Percentiles rank a stretch among this genome's conserved stretches.
Conservation (phyloP, 2,797 vertebrate genomes). For the Sardinella longiceps region DNA sequence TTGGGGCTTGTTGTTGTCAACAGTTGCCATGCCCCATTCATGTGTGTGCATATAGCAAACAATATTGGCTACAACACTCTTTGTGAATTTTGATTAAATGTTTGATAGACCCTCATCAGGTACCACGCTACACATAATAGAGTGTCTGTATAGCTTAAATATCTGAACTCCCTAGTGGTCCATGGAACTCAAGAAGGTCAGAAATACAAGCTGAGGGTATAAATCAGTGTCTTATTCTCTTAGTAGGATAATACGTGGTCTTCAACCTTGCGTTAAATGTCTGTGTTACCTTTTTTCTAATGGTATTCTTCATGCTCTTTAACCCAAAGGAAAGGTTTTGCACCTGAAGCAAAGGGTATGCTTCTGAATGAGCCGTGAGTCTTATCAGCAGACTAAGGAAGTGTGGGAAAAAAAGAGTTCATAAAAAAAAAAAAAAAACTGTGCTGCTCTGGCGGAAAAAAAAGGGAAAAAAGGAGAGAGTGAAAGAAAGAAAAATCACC, state of each 20-base stretch:
- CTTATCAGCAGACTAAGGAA: constrained; percentile 40
- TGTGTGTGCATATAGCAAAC: neutral
- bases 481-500: constrained; percentile 40
- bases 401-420: neutral
- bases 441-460: neutral
- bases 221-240: neutral
- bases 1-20: neutral
- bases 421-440: neutral
- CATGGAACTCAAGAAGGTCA: neutral
- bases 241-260: neutral
- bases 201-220: neutral
- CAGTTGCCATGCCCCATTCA: neutral
- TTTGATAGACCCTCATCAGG: neutral
- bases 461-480: constrained; percentile 27
- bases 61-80: neutral
- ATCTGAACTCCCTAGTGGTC: neutral
- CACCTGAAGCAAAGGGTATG: constrained; percentile 17
- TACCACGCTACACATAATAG: neutral
- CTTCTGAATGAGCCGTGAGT: constrained; percentile 10
- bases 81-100: neutral
- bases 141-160: neutral
- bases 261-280: constrained; percentile 4
- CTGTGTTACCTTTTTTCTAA: neutral
- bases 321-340: constrained; percentile 19
- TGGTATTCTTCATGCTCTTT: constrained; percentile 12